Conservation (phyloP, 2,113 vertebrate species). For the Sebastes fasciatus region DNA sequence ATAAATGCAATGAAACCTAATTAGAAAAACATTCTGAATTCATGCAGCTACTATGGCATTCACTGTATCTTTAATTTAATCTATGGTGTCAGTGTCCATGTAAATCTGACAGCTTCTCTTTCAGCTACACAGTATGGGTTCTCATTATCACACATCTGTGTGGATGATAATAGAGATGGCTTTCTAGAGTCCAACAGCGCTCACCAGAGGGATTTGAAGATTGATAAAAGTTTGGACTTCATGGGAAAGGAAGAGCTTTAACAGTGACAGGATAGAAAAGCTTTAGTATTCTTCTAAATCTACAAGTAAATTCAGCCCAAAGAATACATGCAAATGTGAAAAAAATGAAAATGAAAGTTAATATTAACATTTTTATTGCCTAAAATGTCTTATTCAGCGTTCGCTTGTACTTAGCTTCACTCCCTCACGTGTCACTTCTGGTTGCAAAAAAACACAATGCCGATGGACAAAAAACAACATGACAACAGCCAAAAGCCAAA, state of each 20-base stretch:
- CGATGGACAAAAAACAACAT: too few relatives aligned
- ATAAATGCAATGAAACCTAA: slow-evolving; percentile 37
- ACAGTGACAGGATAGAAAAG: not conserved
- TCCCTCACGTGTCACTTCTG: too few relatives aligned
- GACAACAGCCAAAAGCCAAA: too few relatives aligned
- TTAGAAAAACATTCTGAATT: slow-evolving; percentile 20
- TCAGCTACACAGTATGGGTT: slow-evolving; percentile 48
- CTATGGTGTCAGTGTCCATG: slow-evolving; percentile 12
- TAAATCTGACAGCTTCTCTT: slow-evolving; percentile 41
- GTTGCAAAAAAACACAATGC: too few relatives aligned
- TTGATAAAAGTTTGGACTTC: slow-evolving; percentile 1
- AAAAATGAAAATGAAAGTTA: too few relatives aligned
- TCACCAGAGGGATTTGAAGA: not conserved
- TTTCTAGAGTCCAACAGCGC: slow-evolving; percentile 24
- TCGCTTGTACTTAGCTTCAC: too few relatives aligned
- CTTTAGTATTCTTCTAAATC: not conserved
- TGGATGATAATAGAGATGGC: slow-evolving; percentile 8
- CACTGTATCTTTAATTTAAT: slow-evolving; percentile 29
- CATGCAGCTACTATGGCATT: not conserved
- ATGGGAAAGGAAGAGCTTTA: not conserved
- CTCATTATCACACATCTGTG: slow-evolving; percentile 62
- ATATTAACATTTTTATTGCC: too few relatives aligned
- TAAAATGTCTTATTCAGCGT: too few relatives aligned
- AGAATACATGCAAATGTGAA: not conserved
- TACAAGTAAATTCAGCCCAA: not conserved